phyloP scores from a whole-genome alignment of 2,797 vertebrate genomes.

The Dermochelys coriacea region DNA sequence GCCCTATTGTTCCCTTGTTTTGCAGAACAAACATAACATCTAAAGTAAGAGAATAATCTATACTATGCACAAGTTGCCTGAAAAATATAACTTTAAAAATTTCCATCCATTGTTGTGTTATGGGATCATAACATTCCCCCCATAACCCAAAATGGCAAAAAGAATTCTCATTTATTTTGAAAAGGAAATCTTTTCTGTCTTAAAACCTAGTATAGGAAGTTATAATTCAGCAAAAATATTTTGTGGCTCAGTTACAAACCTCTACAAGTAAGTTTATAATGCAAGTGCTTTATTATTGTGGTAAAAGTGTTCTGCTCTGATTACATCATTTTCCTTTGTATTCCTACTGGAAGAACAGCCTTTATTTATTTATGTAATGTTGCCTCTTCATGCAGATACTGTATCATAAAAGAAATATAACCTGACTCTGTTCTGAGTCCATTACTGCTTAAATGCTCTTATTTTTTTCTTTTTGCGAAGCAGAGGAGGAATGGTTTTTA shows the following conservation, averaged over 20 bases:
- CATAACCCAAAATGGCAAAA: background rate
- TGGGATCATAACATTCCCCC: background rate
- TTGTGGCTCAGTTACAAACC: conserved; percentile 36
- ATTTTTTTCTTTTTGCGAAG: background rate
- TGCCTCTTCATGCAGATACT: conserved; percentile 6
- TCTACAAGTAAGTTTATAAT: conserved; percentile 1
- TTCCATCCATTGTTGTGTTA: background rate
- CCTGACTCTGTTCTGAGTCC: background rate
- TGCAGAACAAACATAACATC: background rate
- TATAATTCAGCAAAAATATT: conserved; percentile 1
- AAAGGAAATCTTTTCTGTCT: background rate
- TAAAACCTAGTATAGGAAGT: conserved; percentile 17
- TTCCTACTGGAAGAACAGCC: background rate
- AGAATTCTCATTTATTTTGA: background rate
- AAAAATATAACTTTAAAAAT: background rate
- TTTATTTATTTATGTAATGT: background rate
- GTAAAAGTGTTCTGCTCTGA: background rate
- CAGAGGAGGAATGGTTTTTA: background rate
- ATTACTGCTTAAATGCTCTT: background rate
- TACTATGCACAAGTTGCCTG: background rate
- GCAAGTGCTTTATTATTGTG: background rate
- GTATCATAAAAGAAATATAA: background rate
- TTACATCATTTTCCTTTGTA: background rate
- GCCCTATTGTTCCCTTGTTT: background rate
- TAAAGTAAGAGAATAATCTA: background rate